Evolutionary conservation across 1,140 invertebrate species (phyloP), one percentile per base, ranked within the genome.

Genomic region (Drosophila pseudoobscura): DNA sequence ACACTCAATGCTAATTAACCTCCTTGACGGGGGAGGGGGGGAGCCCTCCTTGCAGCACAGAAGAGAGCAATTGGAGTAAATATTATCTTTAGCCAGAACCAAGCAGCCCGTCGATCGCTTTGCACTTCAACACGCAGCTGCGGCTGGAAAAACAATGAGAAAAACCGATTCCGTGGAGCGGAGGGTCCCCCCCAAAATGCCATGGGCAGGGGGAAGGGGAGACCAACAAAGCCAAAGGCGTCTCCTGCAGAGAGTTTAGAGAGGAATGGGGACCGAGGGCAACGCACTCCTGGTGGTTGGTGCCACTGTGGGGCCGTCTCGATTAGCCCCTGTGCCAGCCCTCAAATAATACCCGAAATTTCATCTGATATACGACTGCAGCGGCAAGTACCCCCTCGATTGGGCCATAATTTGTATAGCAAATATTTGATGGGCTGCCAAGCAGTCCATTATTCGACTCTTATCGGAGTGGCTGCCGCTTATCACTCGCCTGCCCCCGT

Each of bases 61-160:
- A 20, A 9, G 15, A 26, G 22, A 51, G 54, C 53, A 70, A 78
- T 52, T 68, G 59, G 63, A 82, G 63, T 66, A 75, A 83, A 75
- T 83, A 75, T 83, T 78, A 75, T 64, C 52, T 71, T 63, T 66
- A 63, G 58, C 57, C 22, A 59, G 53, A 39, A 24, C 57, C 56
- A 61, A 54, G 24, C 56, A 59, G 29, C 49, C 22, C 44, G 35
- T 47, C 60, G 75, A 75, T 83, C 61, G 60, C 50, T 76, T 79
- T 76, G 75, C 72, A 76, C 76, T 79, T 70, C 47, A 84, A 69
- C 49, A 73, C 63, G 72, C 80, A 79, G 51, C 62, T 76, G 80
- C 31, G 17, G 17, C 24, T 52, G 66, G 55, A 72, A 72, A 78
- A 75, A 72, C 62, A 65, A 54, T 52, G 46, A 50, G 44, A 46